Percentiles rank a stretch among this genome's conserved stretches.
Evolutionary conservation across 1,140 invertebrate species (phyloP).

Genomic region (Pseudomyrmex concolor): DNA sequence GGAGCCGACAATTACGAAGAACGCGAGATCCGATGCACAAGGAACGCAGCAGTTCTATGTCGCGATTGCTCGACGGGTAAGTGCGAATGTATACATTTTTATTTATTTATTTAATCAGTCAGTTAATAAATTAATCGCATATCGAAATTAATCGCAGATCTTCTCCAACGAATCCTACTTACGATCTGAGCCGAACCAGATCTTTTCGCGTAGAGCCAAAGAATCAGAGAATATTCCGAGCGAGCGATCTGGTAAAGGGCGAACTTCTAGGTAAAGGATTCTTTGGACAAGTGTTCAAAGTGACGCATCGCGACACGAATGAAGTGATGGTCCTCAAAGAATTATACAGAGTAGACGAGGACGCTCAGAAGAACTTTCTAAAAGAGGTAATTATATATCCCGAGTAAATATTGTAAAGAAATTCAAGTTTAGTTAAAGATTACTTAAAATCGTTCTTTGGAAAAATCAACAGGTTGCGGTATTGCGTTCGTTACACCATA

Average conservation of each 20-base stretch:
- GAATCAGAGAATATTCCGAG: conserved; percentile 94
- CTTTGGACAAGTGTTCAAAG: conserved; percentile 96
- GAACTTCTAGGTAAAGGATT: conserved; percentile 96
- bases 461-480: conserved; percentile 90
- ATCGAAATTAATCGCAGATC: conserved; percentile 75
- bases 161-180: conserved; percentile 81
- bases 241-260: conserved; percentile 94
- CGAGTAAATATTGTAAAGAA: not conserved
- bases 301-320: conserved; percentile 94
- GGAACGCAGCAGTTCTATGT: conserved; percentile 94
- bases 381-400: conserved; percentile 90
- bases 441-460: not conserved
- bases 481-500: conserved; percentile 93
- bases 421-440: not conserved
- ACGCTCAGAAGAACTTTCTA: conserved; percentile 96
- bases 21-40: conserved; percentile 87
- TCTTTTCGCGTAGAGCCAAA: conserved; percentile 94
- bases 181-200: conserved; percentile 93
- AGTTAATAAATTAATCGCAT: not conserved
- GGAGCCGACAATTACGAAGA: conserved; percentile 86
- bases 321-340: conserved; percentile 98
- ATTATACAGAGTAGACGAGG: conserved; percentile 96
- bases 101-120: not conserved
- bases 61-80: conserved; percentile 92
- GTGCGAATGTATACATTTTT: conserved; percentile 23